These are phyloP conservation scores for Fregetta grallaria DNA, from an alignment of 2,113 vertebrate genomes.

Conservation along the genomic window DNA sequence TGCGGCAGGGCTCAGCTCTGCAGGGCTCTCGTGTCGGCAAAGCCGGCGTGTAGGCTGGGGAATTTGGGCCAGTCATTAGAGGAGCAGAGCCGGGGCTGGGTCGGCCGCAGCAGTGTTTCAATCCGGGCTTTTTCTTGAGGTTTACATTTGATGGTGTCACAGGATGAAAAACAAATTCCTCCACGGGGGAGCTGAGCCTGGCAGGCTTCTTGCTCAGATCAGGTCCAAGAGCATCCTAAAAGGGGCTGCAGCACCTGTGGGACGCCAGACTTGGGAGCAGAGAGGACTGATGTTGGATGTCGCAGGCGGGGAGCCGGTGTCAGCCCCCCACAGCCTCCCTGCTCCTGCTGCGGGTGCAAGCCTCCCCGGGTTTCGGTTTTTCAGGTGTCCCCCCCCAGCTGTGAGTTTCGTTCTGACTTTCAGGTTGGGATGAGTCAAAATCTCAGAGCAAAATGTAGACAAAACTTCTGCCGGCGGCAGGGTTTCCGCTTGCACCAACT, in stretches of 20 bases:
- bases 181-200: background rate
- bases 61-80: background rate
- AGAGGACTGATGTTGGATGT: fast-evolving
- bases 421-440: background rate
- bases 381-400: background rate
- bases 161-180: background rate
- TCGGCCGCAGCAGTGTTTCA: fast-evolving
- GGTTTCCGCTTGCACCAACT: background rate
- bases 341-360: fast-evolving
- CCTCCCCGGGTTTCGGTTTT: fast-evolving
- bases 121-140: background rate
- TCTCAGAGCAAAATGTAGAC: background rate
- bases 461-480: background rate
- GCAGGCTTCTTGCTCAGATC: background rate
- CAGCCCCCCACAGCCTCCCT: background rate
- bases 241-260: background rate
- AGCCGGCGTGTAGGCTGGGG: background rate
- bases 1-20: background rate
- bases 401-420: background rate
- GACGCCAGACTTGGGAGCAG: background rate
- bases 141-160: background rate
- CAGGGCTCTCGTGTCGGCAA: background rate
- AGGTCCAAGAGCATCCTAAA: background rate
- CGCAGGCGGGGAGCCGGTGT: fast-evolving
- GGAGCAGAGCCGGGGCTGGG: background rate